phyloP scores from a whole-genome alignment of 2,113 vertebrate species.

The Grus americana region DNA sequence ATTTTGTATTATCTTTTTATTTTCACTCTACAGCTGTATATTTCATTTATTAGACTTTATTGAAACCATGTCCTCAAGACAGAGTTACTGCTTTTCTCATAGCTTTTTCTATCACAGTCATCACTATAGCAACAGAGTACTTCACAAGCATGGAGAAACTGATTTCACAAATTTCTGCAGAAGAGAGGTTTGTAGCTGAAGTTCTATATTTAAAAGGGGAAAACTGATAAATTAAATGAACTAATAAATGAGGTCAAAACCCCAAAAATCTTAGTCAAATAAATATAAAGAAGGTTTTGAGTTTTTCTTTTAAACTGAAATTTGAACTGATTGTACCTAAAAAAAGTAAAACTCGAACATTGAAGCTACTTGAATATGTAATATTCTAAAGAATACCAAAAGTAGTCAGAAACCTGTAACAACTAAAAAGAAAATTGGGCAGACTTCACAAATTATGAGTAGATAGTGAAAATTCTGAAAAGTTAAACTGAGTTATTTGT shows the following conservation, averaged over 20 bases:
- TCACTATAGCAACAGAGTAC: neutral
- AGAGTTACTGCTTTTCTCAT: neutral
- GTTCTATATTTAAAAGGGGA: neutral
- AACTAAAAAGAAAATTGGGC: neutral
- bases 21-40: slow-evolving; percentile 1
- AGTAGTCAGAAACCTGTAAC: neutral
- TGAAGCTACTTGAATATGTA: neutral
- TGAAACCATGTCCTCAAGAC: neutral
- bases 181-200: neutral
- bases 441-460: neutral
- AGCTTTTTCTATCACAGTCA: neutral
- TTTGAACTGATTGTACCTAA: neutral
- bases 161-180: neutral
- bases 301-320: neutral
- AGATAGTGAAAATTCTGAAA: neutral
- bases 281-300: neutral
- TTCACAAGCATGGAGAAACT: neutral
- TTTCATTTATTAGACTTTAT: slow-evolving; percentile 33
- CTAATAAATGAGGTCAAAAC: neutral
- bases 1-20: neutral
- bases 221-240: neutral
- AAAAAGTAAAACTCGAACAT: neutral
- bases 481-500: neutral
- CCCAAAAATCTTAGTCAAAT: neutral
- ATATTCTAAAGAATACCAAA: neutral